These are phyloP conservation scores for Drosophila lowei DNA, from an alignment of 1,140 invertebrate species.

Conservation along the genomic window DNA sequence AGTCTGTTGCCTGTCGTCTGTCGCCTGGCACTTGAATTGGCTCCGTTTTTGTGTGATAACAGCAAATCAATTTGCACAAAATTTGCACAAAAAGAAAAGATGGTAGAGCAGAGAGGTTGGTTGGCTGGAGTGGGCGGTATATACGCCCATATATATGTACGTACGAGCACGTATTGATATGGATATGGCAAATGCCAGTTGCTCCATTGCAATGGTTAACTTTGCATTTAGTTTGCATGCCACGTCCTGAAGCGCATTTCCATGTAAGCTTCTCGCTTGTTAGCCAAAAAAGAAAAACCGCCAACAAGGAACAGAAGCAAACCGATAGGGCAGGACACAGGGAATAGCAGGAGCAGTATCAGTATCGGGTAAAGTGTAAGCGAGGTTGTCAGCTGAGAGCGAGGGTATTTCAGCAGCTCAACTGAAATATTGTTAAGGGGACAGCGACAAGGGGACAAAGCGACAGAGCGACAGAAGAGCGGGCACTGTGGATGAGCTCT, in stretches of 20 bases:
- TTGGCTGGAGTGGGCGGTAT: background rate
- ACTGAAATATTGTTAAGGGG: constrained; percentile 2
- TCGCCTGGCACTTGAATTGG: constrained; percentile 41
- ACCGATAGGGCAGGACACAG: constrained; percentile 9
- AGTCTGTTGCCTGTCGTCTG: background rate
- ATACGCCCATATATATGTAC: no score
- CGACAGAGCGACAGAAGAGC: constrained; percentile 1
- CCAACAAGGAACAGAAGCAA: constrained; percentile 37
- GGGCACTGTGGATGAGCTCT: constrained; percentile 24
- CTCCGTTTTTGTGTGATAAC: constrained; percentile 61
- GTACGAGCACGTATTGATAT: constrained; percentile 53
- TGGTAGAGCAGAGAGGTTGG: constrained; percentile 13
- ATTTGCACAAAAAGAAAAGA: constrained; percentile 63
- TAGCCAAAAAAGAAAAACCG: constrained; percentile 51
- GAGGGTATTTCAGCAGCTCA: constrained; percentile 47
- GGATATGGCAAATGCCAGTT: constrained; percentile 61
- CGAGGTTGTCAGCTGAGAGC: constrained; percentile 62
- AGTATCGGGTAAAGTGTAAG: constrained; percentile 49
- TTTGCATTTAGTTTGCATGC: constrained; percentile 79
- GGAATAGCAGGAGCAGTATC: constrained; percentile 15
- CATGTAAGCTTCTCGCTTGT: constrained; percentile 73
- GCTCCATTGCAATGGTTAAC: constrained; percentile 52
- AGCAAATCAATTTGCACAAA: constrained; percentile 82
- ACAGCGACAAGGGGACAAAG: background rate
- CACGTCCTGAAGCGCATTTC: constrained; percentile 76